Conservation (phyloP, 1,140 invertebrate species). For the Macrocentrus cingulum region DNA sequence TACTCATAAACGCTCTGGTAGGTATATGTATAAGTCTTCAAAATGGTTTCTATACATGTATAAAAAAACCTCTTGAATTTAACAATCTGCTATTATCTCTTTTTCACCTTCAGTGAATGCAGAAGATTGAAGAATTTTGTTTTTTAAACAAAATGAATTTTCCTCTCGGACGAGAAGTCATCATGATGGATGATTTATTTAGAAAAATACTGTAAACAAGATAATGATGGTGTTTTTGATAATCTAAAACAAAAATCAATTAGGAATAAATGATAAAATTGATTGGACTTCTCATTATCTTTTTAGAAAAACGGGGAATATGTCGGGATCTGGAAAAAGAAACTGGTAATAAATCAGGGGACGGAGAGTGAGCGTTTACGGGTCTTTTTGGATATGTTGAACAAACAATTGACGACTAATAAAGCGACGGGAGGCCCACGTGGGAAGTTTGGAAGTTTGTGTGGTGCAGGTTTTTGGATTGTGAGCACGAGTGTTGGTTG, state of each 20-base stretch:
- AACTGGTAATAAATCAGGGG: conserved; percentile 52
- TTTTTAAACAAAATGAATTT: background rate
- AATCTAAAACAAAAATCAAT: too few relatives aligned
- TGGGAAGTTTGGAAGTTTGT: conserved; percentile 49
- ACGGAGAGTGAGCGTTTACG: conserved; percentile 51
- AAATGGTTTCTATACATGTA: background rate
- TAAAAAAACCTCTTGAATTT: conserved; percentile 5
- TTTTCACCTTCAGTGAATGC: background rate
- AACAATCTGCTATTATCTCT: conserved; percentile 15
- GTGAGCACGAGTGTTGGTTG: conserved; percentile 15
- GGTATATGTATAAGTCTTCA: background rate
- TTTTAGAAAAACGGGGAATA: conserved; percentile 4
- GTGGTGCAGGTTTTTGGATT: conserved; percentile 14
- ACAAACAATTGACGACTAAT: conserved; percentile 61
- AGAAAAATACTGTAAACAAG: too few relatives aligned
- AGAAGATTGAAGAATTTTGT: background rate
- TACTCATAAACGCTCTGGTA: background rate
- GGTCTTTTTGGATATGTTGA: conserved; percentile 58
- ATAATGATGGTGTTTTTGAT: too few relatives aligned
- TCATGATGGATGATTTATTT: too few relatives aligned
- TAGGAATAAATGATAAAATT: too few relatives aligned
- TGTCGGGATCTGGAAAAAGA: conserved; percentile 22
- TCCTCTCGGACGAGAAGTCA: too few relatives aligned
- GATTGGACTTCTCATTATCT: conserved; percentile 11
- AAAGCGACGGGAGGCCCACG: conserved; percentile 51